A percentile compares a stretch with the other conserved stretches of the same genome.
phyloP scores from a whole-genome alignment of 2,113 vertebrate species.

The Poeciliopsis retropinna region DNA sequence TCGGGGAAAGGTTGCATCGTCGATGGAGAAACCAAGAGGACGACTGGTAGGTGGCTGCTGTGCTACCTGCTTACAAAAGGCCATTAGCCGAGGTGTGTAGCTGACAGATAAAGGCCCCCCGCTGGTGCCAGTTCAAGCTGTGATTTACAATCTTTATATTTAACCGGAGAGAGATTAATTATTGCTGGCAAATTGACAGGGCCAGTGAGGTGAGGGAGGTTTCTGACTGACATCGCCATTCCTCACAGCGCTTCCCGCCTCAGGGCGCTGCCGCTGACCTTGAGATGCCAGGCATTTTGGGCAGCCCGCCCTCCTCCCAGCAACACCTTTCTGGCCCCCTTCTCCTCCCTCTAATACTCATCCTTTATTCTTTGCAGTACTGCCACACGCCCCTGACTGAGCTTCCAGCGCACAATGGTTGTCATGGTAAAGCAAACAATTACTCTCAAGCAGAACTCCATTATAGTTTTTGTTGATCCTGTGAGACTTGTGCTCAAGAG shows the following conservation, averaged over 20 bases:
- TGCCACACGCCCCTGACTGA: conserved; percentile 25
- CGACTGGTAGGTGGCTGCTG: conserved; percentile 48
- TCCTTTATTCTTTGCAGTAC: conserved; percentile 52
- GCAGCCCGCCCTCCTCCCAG: conserved; percentile 40
- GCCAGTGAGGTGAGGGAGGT: conserved; percentile 62
- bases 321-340: conserved; percentile 34
- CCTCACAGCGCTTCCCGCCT: conserved; percentile 57
- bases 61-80: conserved; percentile 63
- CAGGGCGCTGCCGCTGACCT: conserved; percentile 70
- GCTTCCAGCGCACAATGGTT: conserved; percentile 30
- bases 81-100: conserved; percentile 71
- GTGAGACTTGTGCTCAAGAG: conserved; percentile 23
- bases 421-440: conserved; percentile 40
- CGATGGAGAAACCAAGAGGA: conserved; percentile 53
- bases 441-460: conserved; percentile 36
- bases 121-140: conserved; percentile 63
- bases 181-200: conserved; percentile 71
- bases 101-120: conserved; percentile 74
- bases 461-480: conserved; percentile 39
- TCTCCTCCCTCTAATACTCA: conserved; percentile 38
- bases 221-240: conserved; percentile 69
- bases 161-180: conserved; percentile 80
- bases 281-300: conserved; percentile 60
- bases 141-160: conserved; percentile 82
- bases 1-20: background rate